Percentiles rank a stretch among this genome's conserved stretches.
Conservation (phyloP, 2,113 vertebrate species). For the Scomber scombrus region DNA sequence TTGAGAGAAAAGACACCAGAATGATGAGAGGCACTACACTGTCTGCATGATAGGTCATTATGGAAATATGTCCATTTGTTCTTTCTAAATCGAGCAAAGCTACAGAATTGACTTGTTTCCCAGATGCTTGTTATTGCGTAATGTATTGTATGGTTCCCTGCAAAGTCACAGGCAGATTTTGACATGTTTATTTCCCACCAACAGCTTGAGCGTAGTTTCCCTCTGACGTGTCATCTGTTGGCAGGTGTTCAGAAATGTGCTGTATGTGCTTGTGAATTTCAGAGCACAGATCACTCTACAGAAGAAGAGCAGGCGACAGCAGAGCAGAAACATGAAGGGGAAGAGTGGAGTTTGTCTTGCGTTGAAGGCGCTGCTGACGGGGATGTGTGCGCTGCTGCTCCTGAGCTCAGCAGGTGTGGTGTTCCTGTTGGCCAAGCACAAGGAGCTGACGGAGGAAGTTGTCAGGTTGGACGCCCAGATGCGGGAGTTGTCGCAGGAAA, state of each 20-base stretch:
- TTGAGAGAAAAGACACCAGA: conserved; percentile 32
- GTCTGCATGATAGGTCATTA: conserved; percentile 47
- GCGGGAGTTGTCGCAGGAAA: conserved; percentile 56
- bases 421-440: conserved; percentile 85
- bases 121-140: conserved; percentile 68
- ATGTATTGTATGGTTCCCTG: background rate
- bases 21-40: conserved; percentile 23
- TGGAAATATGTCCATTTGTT: conserved; percentile 57
- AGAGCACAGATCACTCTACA: conserved; percentile 46
- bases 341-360: background rate
- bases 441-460: conserved; percentile 83
- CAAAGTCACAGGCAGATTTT: conserved; percentile 48
- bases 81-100: conserved; percentile 42
- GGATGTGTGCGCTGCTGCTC: conserved; percentile 79
- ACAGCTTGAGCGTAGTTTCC: conserved; percentile 35
- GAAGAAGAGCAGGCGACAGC: background rate
- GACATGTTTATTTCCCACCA: conserved; percentile 65
- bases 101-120: conserved; percentile 48
- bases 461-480: conserved; percentile 78
- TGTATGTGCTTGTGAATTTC: conserved; percentile 45
- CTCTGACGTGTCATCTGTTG: conserved; percentile 65
- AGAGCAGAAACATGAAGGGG: conserved; percentile 62
- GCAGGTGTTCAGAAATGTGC: conserved; percentile 64
- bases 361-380: conserved; percentile 76
- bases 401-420: conserved; percentile 84